Evolutionary conservation across 1,140 invertebrate genomes (phyloP).

Genomic region (Copidosoma floridanum): DNA sequence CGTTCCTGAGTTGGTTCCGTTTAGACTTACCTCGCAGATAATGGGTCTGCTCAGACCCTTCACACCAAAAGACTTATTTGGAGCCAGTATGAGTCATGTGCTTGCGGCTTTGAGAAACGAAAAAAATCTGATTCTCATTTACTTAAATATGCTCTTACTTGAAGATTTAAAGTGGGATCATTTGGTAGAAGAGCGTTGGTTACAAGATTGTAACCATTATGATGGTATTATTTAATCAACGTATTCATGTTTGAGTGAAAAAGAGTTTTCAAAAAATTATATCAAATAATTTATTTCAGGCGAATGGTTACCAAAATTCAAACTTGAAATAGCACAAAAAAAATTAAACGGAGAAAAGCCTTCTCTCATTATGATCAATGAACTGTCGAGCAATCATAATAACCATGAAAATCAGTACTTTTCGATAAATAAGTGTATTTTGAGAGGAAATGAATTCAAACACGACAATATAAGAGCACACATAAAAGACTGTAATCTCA

Average conservation of each 20-base stretch:
- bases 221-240: no score
- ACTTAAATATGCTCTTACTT: constrained; percentile 71
- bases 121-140: constrained; percentile 61
- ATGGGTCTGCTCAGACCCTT: constrained; percentile 66
- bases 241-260: no score
- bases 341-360: constrained; percentile 69
- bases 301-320: constrained; percentile 61
- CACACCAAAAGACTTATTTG: constrained; percentile 61
- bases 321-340: constrained; percentile 53
- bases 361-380: constrained; percentile 59
- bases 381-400: constrained; percentile 51
- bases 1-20: constrained; percentile 76
- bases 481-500: constrained; percentile 43
- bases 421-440: constrained; percentile 45
- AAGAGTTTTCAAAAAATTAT: no score
- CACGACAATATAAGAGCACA: constrained; percentile 45
- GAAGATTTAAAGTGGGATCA: constrained; percentile 72
- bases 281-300: no score
- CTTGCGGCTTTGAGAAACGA: constrained; percentile 62
- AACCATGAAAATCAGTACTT: constrained; percentile 34
- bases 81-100: constrained; percentile 65
- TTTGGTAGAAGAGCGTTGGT: constrained; percentile 33
- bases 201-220: no score
- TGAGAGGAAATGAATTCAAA: constrained; percentile 47
- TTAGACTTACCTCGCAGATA: constrained; percentile 72